Evolutionary conservation across 1,140 invertebrate genomes (phyloP).

Genomic region (Bombus soroeensis): DNA sequence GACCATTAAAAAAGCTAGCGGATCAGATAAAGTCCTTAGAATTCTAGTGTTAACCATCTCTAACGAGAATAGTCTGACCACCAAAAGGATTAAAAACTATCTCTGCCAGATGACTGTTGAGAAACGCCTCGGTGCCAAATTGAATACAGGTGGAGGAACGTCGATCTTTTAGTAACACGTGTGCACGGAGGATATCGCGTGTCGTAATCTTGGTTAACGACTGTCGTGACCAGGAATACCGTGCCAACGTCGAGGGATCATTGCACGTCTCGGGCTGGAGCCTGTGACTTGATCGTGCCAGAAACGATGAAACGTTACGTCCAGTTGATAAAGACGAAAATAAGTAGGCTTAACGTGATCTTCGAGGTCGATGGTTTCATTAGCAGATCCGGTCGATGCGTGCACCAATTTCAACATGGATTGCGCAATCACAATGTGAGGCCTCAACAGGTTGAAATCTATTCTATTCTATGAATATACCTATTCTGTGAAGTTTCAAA

Average conservation of each 20-base stretch:
- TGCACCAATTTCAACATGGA: no score
- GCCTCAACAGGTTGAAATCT: not conserved
- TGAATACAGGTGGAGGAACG: not conserved
- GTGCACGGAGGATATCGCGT: not conserved
- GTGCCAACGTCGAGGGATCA: conserved; percentile 18
- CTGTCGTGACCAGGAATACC: not conserved
- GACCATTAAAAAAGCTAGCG: no score
- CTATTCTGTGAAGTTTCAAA: no score
- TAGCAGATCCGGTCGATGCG: no score
- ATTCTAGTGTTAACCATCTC: no score
- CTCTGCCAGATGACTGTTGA: not conserved
- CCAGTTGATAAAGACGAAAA: not conserved
- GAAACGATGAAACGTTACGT: not conserved
- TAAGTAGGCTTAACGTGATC: not conserved
- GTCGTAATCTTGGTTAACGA: conserved; percentile 20
- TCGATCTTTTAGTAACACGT: conserved; percentile 1
- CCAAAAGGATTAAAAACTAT: no score
- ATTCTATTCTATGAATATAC: no score
- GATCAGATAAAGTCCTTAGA: no score
- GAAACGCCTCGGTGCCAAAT: conserved; percentile 4
- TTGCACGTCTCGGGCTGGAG: conserved; percentile 18
- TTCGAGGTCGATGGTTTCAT: not conserved
- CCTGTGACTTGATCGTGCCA: not conserved
- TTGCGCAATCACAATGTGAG: no score
- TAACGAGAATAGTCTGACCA: no score